Conservation (phyloP, 53 echinoderm and acorn worm species). For the Hippasteria phrygiana region DNA sequence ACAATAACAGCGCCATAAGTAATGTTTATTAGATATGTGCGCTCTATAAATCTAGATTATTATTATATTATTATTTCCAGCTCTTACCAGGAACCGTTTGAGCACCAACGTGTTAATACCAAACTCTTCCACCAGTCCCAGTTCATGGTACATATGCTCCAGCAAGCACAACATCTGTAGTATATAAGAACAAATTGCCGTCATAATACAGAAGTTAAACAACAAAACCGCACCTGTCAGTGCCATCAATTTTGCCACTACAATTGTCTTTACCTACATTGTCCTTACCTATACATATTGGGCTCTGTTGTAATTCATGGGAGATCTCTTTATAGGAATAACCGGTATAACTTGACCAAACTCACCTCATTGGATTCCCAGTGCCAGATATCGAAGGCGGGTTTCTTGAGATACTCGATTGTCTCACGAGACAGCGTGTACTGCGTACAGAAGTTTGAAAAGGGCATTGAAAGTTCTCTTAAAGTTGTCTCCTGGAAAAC, state of each 20-base stretch:
- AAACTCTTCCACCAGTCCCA: conserved; percentile 90
- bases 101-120: conserved; percentile 90
- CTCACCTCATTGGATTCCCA: conserved; percentile 99
- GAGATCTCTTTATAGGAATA: too few species aligned
- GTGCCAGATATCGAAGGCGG: conserved; percentile 98
- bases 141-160: conserved; percentile 96
- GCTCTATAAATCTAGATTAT: too few species aligned
- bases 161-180: conserved; percentile 93
- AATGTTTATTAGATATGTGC: too few species aligned
- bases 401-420: conserved; percentile 90
- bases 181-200: background rate
- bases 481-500: background rate
- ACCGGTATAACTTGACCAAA: too few species aligned
- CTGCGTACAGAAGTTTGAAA: conserved; percentile 68
- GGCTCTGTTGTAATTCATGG: too few species aligned
- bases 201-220: background rate
- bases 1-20: too few species aligned
- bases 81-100: conserved; percentile 89
- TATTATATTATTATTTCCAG: background rate
- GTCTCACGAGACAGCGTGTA: conserved; percentile 95
- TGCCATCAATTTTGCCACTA: too few species aligned
- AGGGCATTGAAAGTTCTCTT: too few species aligned
- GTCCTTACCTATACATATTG: too few species aligned
- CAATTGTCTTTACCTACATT: too few species aligned
- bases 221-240: background rate